Percentiles rank a stretch among this genome's conserved stretches.
Conservation (phyloP, 1,140 invertebrate genomes). For the Thaumetopoea pityocampa region DNA sequence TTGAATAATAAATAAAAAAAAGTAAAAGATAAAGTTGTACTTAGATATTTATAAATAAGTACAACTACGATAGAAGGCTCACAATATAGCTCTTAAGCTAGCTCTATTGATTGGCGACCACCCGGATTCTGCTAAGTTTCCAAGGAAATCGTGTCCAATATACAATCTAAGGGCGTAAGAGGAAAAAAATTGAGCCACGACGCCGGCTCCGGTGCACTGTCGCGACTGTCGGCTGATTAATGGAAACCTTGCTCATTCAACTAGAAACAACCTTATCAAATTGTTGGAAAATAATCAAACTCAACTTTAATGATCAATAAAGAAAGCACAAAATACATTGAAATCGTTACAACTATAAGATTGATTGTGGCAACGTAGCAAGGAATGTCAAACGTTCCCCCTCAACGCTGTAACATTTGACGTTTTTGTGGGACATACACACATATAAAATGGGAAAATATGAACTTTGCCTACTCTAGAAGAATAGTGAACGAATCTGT, state of each 20-base stretch:
- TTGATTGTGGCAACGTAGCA: constrained; percentile 18
- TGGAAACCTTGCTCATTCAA: constrained; percentile 60
- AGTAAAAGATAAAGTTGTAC: too few relatives aligned
- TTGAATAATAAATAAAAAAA: too few relatives aligned
- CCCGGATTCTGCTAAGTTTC: constrained; percentile 57
- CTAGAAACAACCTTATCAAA: constrained; percentile 50
- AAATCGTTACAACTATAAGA: not conserved
- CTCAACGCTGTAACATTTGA: constrained; percentile 73
- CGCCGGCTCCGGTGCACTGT: constrained; percentile 66
- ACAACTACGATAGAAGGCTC: too few relatives aligned
- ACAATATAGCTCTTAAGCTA: too few relatives aligned
- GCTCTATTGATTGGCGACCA: constrained; percentile 56
- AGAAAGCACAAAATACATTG: constrained; percentile 18
- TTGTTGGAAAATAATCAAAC: not conserved
- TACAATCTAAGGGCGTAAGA: constrained; percentile 68
- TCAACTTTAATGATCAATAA: constrained; percentile 2
- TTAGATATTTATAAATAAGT: too few relatives aligned
- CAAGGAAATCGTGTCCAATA: constrained; percentile 72
- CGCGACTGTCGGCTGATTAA: constrained; percentile 71
- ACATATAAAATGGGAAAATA: constrained; percentile 71
- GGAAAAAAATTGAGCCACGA: constrained; percentile 69
- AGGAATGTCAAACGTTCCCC: constrained; percentile 71
- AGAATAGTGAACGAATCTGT: constrained; percentile 10
- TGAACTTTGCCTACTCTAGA: constrained; percentile 25
- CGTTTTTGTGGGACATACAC: constrained; percentile 68